Evolutionary conservation across 2,797 vertebrate genomes (phyloP).

Genomic region (Malacoctenus gilli): DNA sequence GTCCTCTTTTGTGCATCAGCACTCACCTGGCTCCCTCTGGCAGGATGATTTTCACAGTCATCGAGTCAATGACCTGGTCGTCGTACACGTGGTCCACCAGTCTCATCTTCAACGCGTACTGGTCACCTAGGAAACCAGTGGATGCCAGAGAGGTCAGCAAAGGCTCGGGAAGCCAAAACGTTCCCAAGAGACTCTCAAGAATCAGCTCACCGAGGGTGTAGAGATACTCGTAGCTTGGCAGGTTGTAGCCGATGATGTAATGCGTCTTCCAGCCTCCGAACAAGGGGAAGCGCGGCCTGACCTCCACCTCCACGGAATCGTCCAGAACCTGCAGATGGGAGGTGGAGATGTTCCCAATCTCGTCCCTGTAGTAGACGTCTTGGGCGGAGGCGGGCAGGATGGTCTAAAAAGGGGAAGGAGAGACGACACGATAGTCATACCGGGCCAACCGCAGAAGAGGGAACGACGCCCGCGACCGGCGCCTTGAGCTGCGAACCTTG

Average conservation of each 20-base stretch:
- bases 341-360: slow-evolving; percentile 98
- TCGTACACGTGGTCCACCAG: slow-evolving; percentile 98
- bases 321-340: slow-evolving; percentile 95
- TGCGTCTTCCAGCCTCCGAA: slow-evolving; percentile 99
- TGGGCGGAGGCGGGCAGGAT: slow-evolving; percentile 98
- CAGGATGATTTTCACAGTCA: slow-evolving; percentile 94
- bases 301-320: slow-evolving; percentile 97
- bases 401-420: too few species aligned
- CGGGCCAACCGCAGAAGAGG: too few species aligned
- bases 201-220: slow-evolving; percentile 90
- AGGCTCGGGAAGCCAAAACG: too few species aligned
- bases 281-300: slow-evolving; percentile 94
- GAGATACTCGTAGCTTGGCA: slow-evolving; percentile 98
- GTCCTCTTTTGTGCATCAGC: not conserved
- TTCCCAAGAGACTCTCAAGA: not conserved
- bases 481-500: slow-evolving; percentile 81
- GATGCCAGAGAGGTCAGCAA: not conserved
- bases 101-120: slow-evolving; percentile 97
- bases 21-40: slow-evolving; percentile 97
- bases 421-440: too few species aligned
- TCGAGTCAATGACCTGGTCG: slow-evolving; percentile 93
- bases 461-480: not conserved
- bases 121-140: slow-evolving; percentile 84
- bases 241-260: slow-evolving; percentile 96
- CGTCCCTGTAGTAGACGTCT: slow-evolving; percentile 97